phyloP scores from a whole-genome alignment of 2,113 vertebrate species.

The Lasiurus cinereus region DNA sequence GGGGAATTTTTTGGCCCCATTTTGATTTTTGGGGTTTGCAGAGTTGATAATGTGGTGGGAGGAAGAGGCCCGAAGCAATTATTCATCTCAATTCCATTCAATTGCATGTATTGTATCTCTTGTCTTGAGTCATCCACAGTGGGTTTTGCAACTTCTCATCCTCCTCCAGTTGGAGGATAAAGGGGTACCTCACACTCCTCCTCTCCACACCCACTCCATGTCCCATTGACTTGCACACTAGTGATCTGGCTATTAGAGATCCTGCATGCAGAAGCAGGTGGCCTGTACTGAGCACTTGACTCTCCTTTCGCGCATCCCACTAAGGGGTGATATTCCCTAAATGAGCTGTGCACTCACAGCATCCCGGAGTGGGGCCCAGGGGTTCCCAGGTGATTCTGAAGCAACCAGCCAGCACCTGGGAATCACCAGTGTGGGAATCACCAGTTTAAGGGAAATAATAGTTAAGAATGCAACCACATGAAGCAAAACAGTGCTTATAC shows the following conservation, averaged over 20 bases:
- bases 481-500: not conserved
- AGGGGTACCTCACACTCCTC: not conserved
- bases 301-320: not conserved
- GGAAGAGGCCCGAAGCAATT: not conserved
- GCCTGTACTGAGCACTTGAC: not conserved
- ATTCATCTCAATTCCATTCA: conserved; percentile 14
- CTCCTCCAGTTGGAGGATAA: not conserved
- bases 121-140: not conserved
- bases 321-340: not conserved
- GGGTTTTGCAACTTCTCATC: conserved; percentile 35
- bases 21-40: conserved; percentile 64
- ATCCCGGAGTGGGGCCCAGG: not conserved
- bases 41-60: conserved; percentile 54
- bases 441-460: not conserved
- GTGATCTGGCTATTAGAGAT: not conserved
- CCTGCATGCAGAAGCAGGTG: not conserved
- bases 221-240: not conserved
- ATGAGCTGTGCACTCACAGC: not conserved
- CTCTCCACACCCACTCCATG: not conserved
- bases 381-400: not conserved
- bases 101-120: not conserved
- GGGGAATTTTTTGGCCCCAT: conserved; percentile 68
- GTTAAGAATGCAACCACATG: not conserved
- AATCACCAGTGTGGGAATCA: not conserved
- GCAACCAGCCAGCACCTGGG: not conserved